Base-by-base conservation (phyloP, 2,113 vertebrate species). In the Coryphaenoides rupestris region DNA sequence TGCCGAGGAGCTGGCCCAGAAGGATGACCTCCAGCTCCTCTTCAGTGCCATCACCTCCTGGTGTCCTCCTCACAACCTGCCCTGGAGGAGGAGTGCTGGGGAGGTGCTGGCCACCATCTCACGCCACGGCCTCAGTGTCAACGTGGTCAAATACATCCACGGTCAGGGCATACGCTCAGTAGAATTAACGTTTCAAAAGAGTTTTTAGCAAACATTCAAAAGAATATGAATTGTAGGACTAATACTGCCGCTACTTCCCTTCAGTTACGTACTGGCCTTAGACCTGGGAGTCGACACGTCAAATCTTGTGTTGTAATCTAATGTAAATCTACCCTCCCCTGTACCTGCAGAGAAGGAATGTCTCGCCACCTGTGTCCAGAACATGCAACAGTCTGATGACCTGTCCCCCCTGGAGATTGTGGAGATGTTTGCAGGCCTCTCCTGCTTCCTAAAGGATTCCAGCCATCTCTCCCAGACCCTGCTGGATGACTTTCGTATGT, bases 31-130 rank as follows among this genome's bases (percentile, higher is more conserved):
- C 14, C 97, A 99, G 91, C 95, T 99, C 70, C 86, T 99, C 1
- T 99, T 99, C 90, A 99, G 96, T 82, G 97, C 97, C 92, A 98
- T 99, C 92, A 99, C 97, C 24, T 99, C 97, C 53, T 99, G 97
- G 96, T 99, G 97, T 73, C 97, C 97, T 28, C 96, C 97, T 26
- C 97, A 98, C 81, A 99, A 99, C 77, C 92, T 99, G 80, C 96
- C 96, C 60, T 99, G 97, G 97, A 93, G 96, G 82, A 94, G 94
- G 87, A 99, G 97, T 49, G 96, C 97, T 0, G 97, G 95, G n/a
- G 96, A 99, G 83, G 97, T 98, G 21, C 92, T 99, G 6, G 97
- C 94, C 92, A 97, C 96, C 84, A 98, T 99, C 90, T 98, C 97
- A 28, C 89, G 96, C 55, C 95, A 99, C 0, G 97, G 97, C 70